Evolutionary conservation across 92 coral and sea anemone genomes (phyloP).

Genomic region (Meandrina meandrites): DNA sequence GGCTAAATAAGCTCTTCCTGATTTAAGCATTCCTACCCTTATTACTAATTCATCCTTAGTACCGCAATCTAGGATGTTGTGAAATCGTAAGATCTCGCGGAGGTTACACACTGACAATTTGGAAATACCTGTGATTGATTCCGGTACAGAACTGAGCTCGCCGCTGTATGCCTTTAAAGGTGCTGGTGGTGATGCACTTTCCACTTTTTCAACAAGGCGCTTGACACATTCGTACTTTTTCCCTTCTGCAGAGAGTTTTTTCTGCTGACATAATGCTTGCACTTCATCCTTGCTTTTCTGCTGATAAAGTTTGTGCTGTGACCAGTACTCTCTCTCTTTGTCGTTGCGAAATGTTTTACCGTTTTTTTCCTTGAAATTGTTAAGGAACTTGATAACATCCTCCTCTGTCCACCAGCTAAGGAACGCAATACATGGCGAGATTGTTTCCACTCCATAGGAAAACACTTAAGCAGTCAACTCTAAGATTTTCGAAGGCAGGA

Average conservation of each 20-base stretch:
- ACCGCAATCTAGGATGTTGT: slow-evolving; percentile 59
- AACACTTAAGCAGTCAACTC: slow-evolving; percentile 36
- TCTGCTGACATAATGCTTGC: slow-evolving; percentile 32
- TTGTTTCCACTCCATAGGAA: slow-evolving; percentile 4
- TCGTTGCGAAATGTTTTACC: slow-evolving; percentile 38
- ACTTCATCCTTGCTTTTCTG: slow-evolving; percentile 31
- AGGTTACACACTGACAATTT: slow-evolving; percentile 36
- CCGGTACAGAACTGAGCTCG: slow-evolving; percentile 35
- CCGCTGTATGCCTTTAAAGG: slow-evolving; percentile 40
- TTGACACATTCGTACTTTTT: slow-evolving; percentile 57
- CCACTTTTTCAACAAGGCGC: slow-evolving; percentile 44
- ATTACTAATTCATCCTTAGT: slow-evolving; percentile 45
- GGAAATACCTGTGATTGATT: slow-evolving; percentile 36
- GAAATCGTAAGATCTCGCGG: slow-evolving; percentile 50
- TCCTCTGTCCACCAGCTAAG: slow-evolving; percentile 45
- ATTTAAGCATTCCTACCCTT: slow-evolving; percentile 50
- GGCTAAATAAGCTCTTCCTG: slow-evolving; percentile 34
- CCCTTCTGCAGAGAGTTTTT: slow-evolving; percentile 43
- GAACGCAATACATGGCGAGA: slow-evolving; percentile 32
- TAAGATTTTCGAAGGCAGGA: slow-evolving; percentile 34
- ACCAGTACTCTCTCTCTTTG: slow-evolving; percentile 55
- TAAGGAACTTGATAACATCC: slow-evolving; percentile 20
- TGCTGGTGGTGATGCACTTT: slow-evolving; percentile 32
- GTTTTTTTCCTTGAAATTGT: slow-evolving; percentile 32
- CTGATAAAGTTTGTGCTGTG: slow-evolving; percentile 45